Percentiles rank a stretch among this genome's conserved stretches.
Conservation (phyloP, 2,888 invertebrate species). For the Barypeithes pellucidus region DNA sequence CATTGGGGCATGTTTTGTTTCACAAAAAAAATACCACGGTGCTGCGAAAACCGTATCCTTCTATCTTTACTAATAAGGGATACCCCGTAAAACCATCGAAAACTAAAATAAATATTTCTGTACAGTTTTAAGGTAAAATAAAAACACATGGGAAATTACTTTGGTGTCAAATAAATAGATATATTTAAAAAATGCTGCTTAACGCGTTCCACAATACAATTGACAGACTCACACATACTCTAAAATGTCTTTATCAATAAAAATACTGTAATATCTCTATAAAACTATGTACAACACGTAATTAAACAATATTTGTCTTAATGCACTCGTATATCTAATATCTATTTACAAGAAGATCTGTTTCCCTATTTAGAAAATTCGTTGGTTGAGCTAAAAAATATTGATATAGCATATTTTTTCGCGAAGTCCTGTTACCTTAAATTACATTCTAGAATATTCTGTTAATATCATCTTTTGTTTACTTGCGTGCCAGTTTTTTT, state of each 20-base stretch:
- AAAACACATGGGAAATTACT: conserved; percentile 10
- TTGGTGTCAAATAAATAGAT: conserved; percentile 41
- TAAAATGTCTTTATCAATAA: conserved; percentile 26
- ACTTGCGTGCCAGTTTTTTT: not conserved
- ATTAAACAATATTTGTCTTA: conserved; percentile 25
- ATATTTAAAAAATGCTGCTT: conserved; percentile 25
- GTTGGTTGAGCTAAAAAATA: conserved; percentile 15
- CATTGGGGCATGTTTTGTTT: no score
- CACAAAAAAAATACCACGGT: no score
- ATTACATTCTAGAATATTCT: not conserved
- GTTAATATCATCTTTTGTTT: conserved; percentile 1
- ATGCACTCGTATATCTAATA: conserved; percentile 1
- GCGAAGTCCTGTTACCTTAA: not conserved
- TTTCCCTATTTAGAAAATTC: conserved; percentile 16
- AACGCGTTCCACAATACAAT: conserved; percentile 21
- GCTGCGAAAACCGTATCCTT: no score
- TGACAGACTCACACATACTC: conserved; percentile 14
- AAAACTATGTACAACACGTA: conserved; percentile 38
- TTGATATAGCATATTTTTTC: not conserved
- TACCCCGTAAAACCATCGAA: no score
- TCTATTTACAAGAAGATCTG: conserved; percentile 20
- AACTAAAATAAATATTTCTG: no score
- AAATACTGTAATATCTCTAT: conserved; percentile 36
- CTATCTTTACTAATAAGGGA: no score
- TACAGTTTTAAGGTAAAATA: conserved; percentile 1